Base-by-base conservation (phyloP, 2,113 vertebrate species). In the Symphodus melops region DNA sequence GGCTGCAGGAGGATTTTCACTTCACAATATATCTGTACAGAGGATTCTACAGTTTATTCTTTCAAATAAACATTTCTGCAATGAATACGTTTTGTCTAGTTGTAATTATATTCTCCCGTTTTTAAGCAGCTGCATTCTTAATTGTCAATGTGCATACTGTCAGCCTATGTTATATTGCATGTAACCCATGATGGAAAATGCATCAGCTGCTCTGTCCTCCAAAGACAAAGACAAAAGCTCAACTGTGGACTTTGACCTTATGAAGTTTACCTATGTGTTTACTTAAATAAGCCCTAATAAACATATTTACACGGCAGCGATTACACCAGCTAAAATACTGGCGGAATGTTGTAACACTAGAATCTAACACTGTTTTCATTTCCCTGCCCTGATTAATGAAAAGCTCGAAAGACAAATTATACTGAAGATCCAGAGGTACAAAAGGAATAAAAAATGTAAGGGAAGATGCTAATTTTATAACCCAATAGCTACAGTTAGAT, bases 201-300 rank as follows among this genome's bases (percentile, higher is more conserved):
- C 39, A 46, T 63, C 14, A 72, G 58, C 58, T 68, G 57, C 56
- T 61, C 33, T 16, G 10, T 61, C 55, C 49, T 39, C 36, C 64
- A 61, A 52, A 66, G 10, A 28, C 36, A 59, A 36, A 56, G 20
- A 66, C 57, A 70, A 42, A 76, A 14, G 16, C 57, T 44, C 44
- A n/a, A 6, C 53, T 69, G 70, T 63, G 72, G 55, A 85, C 67
- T 73, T 73, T 70, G 58, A 60, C 62, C 62, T 20, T 52, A 25
- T 49, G 25, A n/a, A 39, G n/a, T 51, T 21, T 25, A 56, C 39
- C 23, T 55, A 53, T 33, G 28, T 33, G 28, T 33, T 33, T 1
- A 49, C 51, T 57, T 39, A 37, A 81, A 59, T 39, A 49, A 56
- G 53, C 8, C 44, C 37, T 9, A 7, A 20, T 51, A 8, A 51